Evolutionary conservation across 1,140 invertebrate genomes (phyloP).

Genomic region (Radopholus similis): DNA sequence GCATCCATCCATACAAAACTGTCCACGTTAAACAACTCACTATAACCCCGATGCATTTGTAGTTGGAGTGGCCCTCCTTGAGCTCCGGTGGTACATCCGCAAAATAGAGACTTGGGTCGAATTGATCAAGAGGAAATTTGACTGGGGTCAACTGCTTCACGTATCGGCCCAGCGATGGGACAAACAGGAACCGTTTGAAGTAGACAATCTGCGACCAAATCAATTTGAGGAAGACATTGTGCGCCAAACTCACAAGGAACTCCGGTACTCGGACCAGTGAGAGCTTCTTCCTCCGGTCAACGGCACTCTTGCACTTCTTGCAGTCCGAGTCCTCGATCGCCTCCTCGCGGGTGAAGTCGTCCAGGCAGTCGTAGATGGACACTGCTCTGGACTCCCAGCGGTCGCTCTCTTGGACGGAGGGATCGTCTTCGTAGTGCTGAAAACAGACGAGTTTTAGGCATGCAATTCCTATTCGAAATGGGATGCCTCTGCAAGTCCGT

Average conservation of each 20-base stretch:
- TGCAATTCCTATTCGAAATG: neutral
- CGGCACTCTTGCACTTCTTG: conserved; percentile 2
- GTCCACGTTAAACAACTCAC: neutral
- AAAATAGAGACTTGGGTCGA: conserved; percentile 76
- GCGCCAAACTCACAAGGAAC: conserved; percentile 5
- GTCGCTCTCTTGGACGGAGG: neutral
- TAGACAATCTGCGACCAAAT: conserved; percentile 73
- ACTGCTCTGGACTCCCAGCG: neutral
- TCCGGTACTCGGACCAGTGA: conserved; percentile 6
- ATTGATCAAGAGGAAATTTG: conserved; percentile 76
- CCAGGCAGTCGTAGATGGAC: conserved; percentile 3
- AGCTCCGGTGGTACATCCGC: conserved; percentile 63
- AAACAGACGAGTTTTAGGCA: neutral
- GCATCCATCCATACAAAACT: neutral
- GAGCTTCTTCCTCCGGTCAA: conserved; percentile 10
- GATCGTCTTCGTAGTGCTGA: neutral
- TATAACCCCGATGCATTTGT: conserved; percentile 19
- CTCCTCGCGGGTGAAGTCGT: conserved; percentile 10
- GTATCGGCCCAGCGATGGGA: conserved; percentile 68
- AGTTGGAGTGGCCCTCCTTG: neutral
- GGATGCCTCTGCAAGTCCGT: neutral
- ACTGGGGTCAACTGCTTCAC: conserved; percentile 88
- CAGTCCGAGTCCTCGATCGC: conserved; percentile 1
- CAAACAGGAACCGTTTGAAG: conserved; percentile 80
- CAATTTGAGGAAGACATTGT: neutral